phyloP scores from a whole-genome alignment of 2,888 invertebrate genomes.

The Idaea straminata region DNA sequence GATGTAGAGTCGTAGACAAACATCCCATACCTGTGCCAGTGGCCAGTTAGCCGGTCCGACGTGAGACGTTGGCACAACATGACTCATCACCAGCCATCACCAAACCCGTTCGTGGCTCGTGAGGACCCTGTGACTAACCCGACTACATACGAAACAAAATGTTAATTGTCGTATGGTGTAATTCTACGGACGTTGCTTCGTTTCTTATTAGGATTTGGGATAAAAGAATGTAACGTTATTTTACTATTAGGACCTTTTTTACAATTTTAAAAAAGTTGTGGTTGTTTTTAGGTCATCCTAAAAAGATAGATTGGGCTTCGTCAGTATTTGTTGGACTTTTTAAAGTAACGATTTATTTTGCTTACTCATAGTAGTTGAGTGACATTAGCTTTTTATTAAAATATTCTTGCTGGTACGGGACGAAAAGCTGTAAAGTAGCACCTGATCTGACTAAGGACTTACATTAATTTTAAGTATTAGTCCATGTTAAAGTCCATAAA shows the following conservation, averaged over 20 bases:
- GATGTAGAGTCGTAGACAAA: not conserved
- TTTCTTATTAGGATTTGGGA: not conserved
- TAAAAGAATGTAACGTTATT: not conserved
- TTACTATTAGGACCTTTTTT: not conserved
- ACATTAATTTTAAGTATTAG: not conserved
- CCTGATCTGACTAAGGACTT: not conserved
- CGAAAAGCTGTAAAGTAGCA: not conserved
- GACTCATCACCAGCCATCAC: not conserved
- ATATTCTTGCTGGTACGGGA: not conserved
- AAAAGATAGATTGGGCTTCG: not conserved
- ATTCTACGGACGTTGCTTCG: not conserved
- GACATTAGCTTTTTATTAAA: too few species aligned
- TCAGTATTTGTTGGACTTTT: not conserved
- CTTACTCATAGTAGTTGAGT: too few species aligned
- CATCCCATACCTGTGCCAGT: not conserved
- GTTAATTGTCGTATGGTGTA: not conserved
- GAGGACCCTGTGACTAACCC: constrained; percentile 6
- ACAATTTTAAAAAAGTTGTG: not conserved
- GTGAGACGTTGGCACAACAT: not conserved
- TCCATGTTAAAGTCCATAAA: not conserved
- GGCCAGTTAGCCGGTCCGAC: not conserved
- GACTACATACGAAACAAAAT: not conserved
- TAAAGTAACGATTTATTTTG: too few species aligned
- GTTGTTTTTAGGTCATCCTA: not conserved
- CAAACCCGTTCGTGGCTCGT: not conserved